Base-by-base conservation (phyloP, 2,888 invertebrate species). In the Cylindroiulus punctatus region DNA sequence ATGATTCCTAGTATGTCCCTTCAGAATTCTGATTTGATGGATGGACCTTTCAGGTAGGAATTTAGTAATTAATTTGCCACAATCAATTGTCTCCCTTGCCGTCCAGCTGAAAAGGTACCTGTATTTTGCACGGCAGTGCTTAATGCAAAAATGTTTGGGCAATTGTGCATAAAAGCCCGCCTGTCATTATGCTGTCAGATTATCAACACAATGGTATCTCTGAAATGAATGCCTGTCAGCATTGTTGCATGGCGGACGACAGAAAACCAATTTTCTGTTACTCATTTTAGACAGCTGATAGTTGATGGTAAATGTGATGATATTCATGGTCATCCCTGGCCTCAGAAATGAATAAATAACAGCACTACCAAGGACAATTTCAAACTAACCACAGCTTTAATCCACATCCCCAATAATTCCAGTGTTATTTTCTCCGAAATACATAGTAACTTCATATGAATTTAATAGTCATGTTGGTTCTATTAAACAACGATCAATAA, bases 231-330 rank as follows among this genome's bases (percentile, higher is more conserved):
- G 10, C 10, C 76, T 12, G 17, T 10, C 76, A 76, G 76, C 76
- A 30, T 76, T 76, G 76, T 76, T 30, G 30, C 30, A 30, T 14
- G 26, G 30, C 14, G 17, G 14, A 8, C 10, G 76, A 76, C 65
- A 65, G 65, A 76, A 76, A 76, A 76, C 76, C 76, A 76, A 76
- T 76, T 26, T 76, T 30, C 12, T 76, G 14, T 76, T 76, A 76
- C 26, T 76, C 76, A 30, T 30, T 76, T 30, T 76, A 30, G 30
- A 76, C 14, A 76, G 30, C 12, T 30, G 14, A 76, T 30, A 30
- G 30, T 76, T 76, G 26, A 76, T 76, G 30, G 76, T 12, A 30
- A 30, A 76, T 30, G 30, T 30, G 30, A 30, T 76, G 76, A 30
- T 30, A 76, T 12, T 0, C 76, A 76, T 76, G 26, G 8, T 76